Percentiles rank a stretch among this genome's conserved stretches.
Evolutionary conservation across 2,113 vertebrate species (phyloP).

Genomic region (Alosa alosa): DNA sequence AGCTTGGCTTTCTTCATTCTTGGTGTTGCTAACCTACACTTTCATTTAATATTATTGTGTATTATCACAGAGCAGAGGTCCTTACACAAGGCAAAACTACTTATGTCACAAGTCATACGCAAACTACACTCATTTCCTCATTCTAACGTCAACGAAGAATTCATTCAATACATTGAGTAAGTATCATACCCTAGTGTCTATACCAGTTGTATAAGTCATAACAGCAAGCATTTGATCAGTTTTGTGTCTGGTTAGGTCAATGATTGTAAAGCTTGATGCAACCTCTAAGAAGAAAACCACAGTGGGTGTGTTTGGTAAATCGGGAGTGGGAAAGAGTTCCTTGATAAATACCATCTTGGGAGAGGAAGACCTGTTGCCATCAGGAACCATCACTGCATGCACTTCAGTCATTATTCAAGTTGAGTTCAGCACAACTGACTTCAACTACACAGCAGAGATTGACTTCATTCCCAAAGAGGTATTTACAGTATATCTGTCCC

Average conservation of each 20-base stretch:
- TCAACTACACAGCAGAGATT: slow-evolving; percentile 55
- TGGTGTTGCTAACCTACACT: no score
- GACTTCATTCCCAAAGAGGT: slow-evolving; percentile 60
- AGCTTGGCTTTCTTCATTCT: no score
- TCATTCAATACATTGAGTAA: no score
- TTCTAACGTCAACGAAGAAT: no score
- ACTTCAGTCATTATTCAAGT: slow-evolving; percentile 62
- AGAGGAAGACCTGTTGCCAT: slow-evolving; percentile 48
- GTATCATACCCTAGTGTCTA: no score
- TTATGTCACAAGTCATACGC: no score
- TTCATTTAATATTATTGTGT: no score
- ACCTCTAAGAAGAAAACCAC: slow-evolving; percentile 16
- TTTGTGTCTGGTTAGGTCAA: neutral
- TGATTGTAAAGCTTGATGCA: neutral
- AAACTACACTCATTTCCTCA: no score
- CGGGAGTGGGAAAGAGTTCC: slow-evolving; percentile 60
- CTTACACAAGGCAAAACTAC: no score
- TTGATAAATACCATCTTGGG: slow-evolving; percentile 61
- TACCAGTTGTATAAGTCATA: no score
- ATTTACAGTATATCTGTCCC: neutral
- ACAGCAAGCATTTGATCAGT: no score
- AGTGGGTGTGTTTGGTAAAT: slow-evolving; percentile 61
- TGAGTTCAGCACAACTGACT: slow-evolving; percentile 34
- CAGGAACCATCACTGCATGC: slow-evolving; percentile 52
- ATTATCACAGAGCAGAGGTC: no score